Conservation (phyloP, 2,113 vertebrate species). For the Gulo gulo region DNA sequence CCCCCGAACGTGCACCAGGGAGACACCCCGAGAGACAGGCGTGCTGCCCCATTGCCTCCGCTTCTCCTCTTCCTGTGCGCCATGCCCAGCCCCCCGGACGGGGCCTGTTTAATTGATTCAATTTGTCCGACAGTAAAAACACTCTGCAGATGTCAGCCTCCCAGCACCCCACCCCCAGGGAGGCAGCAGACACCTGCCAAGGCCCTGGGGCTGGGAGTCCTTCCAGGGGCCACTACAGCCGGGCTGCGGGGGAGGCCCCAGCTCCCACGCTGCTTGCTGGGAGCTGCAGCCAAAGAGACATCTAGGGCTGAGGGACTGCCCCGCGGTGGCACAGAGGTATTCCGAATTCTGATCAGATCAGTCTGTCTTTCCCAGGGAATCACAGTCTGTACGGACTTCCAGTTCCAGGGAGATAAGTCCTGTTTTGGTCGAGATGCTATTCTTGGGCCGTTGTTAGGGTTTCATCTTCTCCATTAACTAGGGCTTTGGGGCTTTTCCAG, state of each 20-base stretch:
- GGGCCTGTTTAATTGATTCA: conserved; percentile 61
- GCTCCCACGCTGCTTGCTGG: not conserved
- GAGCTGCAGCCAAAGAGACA: not conserved
- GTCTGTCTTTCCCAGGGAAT: not conserved
- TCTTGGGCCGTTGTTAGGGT: not conserved
- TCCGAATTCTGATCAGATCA: not conserved
- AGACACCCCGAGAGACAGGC: not conserved
- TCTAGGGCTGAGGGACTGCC: not conserved
- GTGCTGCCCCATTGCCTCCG: not conserved
- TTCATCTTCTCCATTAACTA: not conserved
- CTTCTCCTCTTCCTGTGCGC: not conserved
- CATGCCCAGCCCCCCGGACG: not conserved
- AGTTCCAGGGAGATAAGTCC: not conserved
- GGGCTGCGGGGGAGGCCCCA: not conserved
- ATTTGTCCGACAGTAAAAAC: conserved; percentile 62
- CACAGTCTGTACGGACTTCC: not conserved
- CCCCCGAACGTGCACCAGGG: not conserved
- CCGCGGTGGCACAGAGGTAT: too few species aligned
- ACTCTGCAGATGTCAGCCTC: conserved; percentile 38
- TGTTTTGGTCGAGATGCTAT: not conserved
- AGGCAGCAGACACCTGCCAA: conserved; percentile 54
- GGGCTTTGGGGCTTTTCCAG: not conserved
- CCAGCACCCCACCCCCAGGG: not conserved
- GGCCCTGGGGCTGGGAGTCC: not conserved
- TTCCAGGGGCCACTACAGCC: not conserved